phyloP scores from a whole-genome alignment of 2,888 invertebrate genomes.

The Sesia apiformis region DNA sequence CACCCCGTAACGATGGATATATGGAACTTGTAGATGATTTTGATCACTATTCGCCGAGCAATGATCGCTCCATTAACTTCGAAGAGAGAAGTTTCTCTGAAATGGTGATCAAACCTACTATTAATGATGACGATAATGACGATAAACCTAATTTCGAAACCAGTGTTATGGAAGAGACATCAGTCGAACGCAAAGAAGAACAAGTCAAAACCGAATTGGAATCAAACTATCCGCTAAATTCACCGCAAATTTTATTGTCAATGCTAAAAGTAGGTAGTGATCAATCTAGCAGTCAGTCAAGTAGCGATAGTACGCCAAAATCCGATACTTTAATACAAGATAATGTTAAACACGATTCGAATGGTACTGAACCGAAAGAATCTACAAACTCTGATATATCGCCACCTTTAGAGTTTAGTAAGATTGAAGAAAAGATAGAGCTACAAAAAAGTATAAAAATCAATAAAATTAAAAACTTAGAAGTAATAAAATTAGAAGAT shows the following conservation, averaged over 20 bases:
- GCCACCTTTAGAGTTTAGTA: not conserved
- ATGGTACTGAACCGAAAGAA: not conserved
- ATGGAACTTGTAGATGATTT: slow-evolving; percentile 63
- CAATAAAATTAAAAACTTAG: not conserved
- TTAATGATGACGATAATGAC: slow-evolving; percentile 5
- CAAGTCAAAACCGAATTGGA: slow-evolving; percentile 6
- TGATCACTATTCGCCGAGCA: slow-evolving; percentile 46
- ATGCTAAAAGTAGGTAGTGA: slow-evolving; percentile 28
- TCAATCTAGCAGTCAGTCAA: slow-evolving; percentile 13
- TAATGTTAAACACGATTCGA: slow-evolving; percentile 4
- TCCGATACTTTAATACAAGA: not conserved
- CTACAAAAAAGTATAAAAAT: not conserved
- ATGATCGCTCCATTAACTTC: slow-evolving; percentile 71
- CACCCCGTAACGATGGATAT: slow-evolving; percentile 50
- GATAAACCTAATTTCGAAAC: slow-evolving; percentile 3
- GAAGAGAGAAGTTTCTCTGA: slow-evolving; percentile 66
- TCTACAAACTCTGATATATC: not conserved
- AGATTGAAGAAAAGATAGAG: not conserved
- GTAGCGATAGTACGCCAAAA: not conserved
- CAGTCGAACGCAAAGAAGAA: not conserved
- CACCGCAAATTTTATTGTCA: slow-evolving; percentile 22
- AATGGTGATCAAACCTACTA: slow-evolving; percentile 40
- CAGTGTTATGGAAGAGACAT: not conserved
- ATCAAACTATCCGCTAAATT: slow-evolving; percentile 14
- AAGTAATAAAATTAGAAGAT: not conserved